phyloP scores from a whole-genome alignment of 64 coral and sea anemone genomes.

The Acropora yongei region DNA sequence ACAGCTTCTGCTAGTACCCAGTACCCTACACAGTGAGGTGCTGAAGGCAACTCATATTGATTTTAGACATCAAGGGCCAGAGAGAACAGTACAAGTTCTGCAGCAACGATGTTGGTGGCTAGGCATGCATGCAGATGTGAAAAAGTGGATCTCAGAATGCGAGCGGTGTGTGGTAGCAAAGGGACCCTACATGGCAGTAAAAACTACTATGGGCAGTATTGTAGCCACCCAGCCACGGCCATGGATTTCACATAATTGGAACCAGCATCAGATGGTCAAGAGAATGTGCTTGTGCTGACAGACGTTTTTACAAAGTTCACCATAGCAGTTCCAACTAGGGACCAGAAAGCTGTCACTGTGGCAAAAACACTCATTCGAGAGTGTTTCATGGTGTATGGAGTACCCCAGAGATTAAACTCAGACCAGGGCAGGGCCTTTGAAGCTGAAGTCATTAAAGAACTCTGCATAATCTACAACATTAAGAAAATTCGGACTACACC shows the following conservation, averaged over 20 bases:
- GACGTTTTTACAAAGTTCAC: slow-evolving; percentile 44
- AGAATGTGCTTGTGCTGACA: slow-evolving; percentile 36
- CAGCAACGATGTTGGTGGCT: slow-evolving; percentile 56
- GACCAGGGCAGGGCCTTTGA: slow-evolving; percentile 21
- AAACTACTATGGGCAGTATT: slow-evolving; percentile 41
- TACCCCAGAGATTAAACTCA: slow-evolving; percentile 8
- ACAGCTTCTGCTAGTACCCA: slow-evolving; percentile 8
- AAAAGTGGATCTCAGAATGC: slow-evolving; percentile 40
- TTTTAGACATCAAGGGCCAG: slow-evolving; percentile 61
- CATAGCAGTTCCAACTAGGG: slow-evolving; percentile 9
- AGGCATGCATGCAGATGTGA: slow-evolving; percentile 39
- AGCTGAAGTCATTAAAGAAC: slow-evolving; percentile 44
- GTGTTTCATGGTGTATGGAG: slow-evolving; percentile 60
- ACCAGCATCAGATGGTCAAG: slow-evolving; percentile 30
- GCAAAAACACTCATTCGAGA: slow-evolving; percentile 53
- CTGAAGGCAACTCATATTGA: slow-evolving; percentile 30
- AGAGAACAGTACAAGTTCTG: slow-evolving; percentile 48
- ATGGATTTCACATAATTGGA: slow-evolving; percentile 67
- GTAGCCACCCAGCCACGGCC: slow-evolving; percentile 36
- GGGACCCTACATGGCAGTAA: slow-evolving; percentile 48
- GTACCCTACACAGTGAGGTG: background rate
- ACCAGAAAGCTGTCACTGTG: slow-evolving; percentile 16
- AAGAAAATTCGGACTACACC: slow-evolving; percentile 49
- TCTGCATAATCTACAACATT: slow-evolving; percentile 38
- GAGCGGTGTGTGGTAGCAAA: slow-evolving; percentile 54